These are phyloP conservation scores for Apotomis betuletana DNA, from an alignment of 2,888 invertebrate species.

Conservation along the genomic window DNA sequence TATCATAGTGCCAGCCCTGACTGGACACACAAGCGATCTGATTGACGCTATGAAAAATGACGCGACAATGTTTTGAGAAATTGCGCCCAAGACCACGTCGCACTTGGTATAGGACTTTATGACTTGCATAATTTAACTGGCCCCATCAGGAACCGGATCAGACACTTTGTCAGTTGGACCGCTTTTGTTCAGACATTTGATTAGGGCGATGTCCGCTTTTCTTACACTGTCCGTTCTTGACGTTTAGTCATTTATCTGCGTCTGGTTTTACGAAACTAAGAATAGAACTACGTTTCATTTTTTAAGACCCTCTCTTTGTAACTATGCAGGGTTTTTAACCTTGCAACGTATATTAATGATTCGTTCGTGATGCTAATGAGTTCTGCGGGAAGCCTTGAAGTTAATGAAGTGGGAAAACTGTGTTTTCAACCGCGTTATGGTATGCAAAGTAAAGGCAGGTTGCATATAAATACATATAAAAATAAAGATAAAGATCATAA, in stretches of 20 bases:
- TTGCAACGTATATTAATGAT: slow-evolving; percentile 34
- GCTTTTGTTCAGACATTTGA: slow-evolving; percentile 62
- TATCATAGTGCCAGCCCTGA: slow-evolving; percentile 63
- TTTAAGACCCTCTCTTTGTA: slow-evolving; percentile 27
- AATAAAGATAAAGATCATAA: not conserved
- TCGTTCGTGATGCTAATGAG: slow-evolving; percentile 32
- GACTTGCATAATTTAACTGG: slow-evolving; percentile 78
- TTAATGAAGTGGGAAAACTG: slow-evolving; percentile 27
- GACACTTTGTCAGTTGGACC: slow-evolving; percentile 58
- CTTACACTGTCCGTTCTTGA: slow-evolving; percentile 55
- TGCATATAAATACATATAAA: not conserved
- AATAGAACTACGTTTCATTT: slow-evolving; percentile 34
- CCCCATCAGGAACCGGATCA: slow-evolving; percentile 65
- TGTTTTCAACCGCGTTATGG: not conserved
- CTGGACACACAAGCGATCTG: slow-evolving; percentile 63
- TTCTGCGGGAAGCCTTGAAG: slow-evolving; percentile 31
- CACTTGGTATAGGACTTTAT: slow-evolving; percentile 73
- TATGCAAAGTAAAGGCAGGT: not conserved
- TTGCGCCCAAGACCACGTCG: slow-evolving; percentile 68
- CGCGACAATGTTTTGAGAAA: slow-evolving; percentile 81
- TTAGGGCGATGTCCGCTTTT: slow-evolving; percentile 67
- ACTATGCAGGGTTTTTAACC: slow-evolving; percentile 23
- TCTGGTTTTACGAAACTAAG: slow-evolving; percentile 59
- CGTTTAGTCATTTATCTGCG: slow-evolving; percentile 69
- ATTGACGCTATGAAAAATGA: slow-evolving; percentile 84